A percentile compares a stretch with the other conserved stretches of the same genome.
These are phyloP conservation scores for Silurus glanis DNA, from an alignment of 2,113 vertebrate species.

Conservation along the genomic window DNA sequence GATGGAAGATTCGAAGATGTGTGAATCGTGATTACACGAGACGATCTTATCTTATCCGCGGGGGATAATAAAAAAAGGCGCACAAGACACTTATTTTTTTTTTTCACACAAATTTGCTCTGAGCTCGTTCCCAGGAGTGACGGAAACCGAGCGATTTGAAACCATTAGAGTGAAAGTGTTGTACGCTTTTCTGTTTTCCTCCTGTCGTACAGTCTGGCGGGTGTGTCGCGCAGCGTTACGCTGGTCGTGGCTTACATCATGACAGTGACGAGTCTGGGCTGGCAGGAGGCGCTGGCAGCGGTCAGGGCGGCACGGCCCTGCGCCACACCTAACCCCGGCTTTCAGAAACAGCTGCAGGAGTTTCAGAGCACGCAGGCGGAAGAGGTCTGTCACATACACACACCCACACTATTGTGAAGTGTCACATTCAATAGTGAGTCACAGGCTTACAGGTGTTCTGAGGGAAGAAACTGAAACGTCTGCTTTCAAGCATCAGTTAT, in stretches of 20 bases:
- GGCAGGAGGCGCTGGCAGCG: slow-evolving; percentile 86
- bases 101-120: not conserved
- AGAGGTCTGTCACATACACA: slow-evolving; percentile 68
- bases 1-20: too few relatives aligned
- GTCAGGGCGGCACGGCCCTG: slow-evolving; percentile 83
- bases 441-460: not conserved
- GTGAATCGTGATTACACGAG: too few relatives aligned
- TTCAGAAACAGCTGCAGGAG: slow-evolving; percentile 90
- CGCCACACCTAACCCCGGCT: slow-evolving; percentile 90
- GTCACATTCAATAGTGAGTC: not conserved
- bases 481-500: not conserved
- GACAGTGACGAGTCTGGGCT: slow-evolving; percentile 89
- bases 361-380: slow-evolving; percentile 82
- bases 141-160: slow-evolving; percentile 4
- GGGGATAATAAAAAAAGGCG: too few relatives aligned
- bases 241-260: slow-evolving; percentile 94
- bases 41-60: too few relatives aligned
- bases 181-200: slow-evolving; percentile 9
- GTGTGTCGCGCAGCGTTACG: slow-evolving; percentile 92
- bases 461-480: slow-evolving; percentile 9
- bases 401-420: not conserved
- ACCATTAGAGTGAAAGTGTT: slow-evolving; percentile 25
- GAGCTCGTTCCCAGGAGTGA: not conserved
- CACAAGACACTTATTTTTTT: not conserved
- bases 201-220: slow-evolving; percentile 80